These are phyloP conservation scores for Boloria euphrosyne DNA, from an alignment of 2,888 invertebrate species.

Conservation along the genomic window DNA sequence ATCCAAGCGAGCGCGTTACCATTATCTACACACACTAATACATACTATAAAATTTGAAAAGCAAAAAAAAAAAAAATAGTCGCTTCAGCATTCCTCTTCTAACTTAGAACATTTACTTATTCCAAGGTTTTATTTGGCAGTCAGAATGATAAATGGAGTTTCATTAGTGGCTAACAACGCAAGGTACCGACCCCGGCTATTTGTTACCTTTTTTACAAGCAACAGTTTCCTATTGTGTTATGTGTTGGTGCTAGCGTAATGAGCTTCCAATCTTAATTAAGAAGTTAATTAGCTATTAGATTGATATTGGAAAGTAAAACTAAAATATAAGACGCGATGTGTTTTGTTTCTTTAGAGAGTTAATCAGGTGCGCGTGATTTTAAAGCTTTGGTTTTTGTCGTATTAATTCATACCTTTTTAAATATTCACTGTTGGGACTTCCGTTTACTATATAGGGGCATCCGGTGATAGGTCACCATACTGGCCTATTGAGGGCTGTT, in stretches of 20 bases:
- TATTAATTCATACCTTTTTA: too few relatives aligned
- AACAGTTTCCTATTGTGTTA: constrained; percentile 20
- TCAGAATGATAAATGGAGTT: constrained; percentile 74
- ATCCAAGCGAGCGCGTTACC: too few relatives aligned
- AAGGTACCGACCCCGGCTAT: constrained; percentile 54
- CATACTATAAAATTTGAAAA: too few relatives aligned
- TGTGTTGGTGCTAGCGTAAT: constrained; percentile 10
- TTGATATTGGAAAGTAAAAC: background rate
- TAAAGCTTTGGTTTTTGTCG: too few relatives aligned
- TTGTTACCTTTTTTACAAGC: constrained; percentile 55
- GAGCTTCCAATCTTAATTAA: constrained; percentile 18
- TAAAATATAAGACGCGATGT: too few relatives aligned
- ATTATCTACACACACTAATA: too few relatives aligned
- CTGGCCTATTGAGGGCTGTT: too few relatives aligned
- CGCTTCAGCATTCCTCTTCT: constrained; percentile 9
- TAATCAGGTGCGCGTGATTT: too few relatives aligned
- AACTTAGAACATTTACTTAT: constrained; percentile 44
- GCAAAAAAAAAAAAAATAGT: background rate
- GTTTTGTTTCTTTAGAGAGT: too few relatives aligned
- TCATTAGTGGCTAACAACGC: constrained; percentile 68
- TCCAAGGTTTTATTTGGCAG: constrained; percentile 71
- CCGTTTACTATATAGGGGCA: too few relatives aligned
- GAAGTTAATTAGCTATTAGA: constrained; percentile 7
- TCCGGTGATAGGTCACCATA: too few relatives aligned
- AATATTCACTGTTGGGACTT: too few relatives aligned